phyloP scores from a whole-genome alignment of 1,140 invertebrate genomes.

The Papilio dardanus region DNA sequence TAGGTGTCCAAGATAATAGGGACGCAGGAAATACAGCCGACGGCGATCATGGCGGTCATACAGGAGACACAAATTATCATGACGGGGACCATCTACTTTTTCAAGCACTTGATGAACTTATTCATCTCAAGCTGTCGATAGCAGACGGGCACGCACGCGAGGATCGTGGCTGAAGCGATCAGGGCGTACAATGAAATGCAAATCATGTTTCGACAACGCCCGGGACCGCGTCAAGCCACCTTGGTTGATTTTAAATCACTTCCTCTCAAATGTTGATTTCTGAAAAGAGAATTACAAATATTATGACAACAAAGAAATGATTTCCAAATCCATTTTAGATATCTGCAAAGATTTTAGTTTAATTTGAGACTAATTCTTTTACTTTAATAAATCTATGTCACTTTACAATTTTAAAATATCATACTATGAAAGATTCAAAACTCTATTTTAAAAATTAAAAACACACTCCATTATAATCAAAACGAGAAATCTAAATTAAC shows the following conservation, averaged over 20 bases:
- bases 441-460: no score
- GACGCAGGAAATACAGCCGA: slow-evolving; percentile 58
- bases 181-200: slow-evolving; percentile 73
- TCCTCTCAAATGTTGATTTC: slow-evolving; percentile 25
- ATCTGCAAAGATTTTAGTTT: not conserved
- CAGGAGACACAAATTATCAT: slow-evolving; percentile 66
- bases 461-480: no score
- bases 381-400: not conserved
- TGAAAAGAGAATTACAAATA: slow-evolving; percentile 27
- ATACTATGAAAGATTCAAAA: no score
- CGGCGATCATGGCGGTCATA: slow-evolving; percentile 56
- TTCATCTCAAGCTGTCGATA: slow-evolving; percentile 63
- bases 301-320: not conserved
- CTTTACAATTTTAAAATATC: not conserved
- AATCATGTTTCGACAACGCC: slow-evolving; percentile 62
- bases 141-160: slow-evolving; percentile 72
- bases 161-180: slow-evolving; percentile 67
- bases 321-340: not conserved
- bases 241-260: slow-evolving; percentile 12
- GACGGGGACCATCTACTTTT: slow-evolving; percentile 49
- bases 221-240: slow-evolving; percentile 34
- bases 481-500: no score
- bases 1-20: slow-evolving; percentile 54
- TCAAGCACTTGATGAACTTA: slow-evolving; percentile 68
- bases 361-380: not conserved